Conservation (phyloP, 2,797 vertebrate species). For the Gouania willdenowi region DNA sequence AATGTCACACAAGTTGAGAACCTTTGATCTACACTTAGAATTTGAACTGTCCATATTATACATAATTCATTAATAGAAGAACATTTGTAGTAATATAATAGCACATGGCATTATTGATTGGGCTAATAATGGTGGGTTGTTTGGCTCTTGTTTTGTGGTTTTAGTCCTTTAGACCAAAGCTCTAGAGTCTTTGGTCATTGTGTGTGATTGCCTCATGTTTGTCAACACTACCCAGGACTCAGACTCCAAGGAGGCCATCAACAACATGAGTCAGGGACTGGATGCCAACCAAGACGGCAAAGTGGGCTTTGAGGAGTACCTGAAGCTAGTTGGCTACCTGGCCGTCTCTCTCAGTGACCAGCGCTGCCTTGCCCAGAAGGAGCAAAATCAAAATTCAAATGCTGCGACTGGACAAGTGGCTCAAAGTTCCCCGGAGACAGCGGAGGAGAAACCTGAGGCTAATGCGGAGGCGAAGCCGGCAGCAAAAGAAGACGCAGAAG, state of each 20-base stretch:
- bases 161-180: too few species aligned
- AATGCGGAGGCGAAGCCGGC: conserved; percentile 15
- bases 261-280: conserved; percentile 63
- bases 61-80: too few species aligned
- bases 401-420: conserved; percentile 32
- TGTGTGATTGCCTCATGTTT: conserved; percentile 12
- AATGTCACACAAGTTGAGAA: too few species aligned
- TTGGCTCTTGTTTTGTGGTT: too few species aligned
- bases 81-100: too few species aligned
- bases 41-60: too few species aligned
- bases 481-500: conserved; percentile 11
- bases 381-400: conserved; percentile 39
- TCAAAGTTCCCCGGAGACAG: conserved; percentile 18
- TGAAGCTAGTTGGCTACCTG: conserved; percentile 76
- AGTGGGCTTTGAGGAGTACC: conserved; percentile 76
- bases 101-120: too few species aligned
- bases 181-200: conserved; percentile 22
- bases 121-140: too few species aligned
- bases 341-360: conserved; percentile 64
- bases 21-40: too few species aligned
- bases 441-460: conserved; percentile 22
- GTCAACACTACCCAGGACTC: conserved; percentile 52
- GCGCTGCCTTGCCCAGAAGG: conserved; percentile 15
- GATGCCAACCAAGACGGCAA: conserved; percentile 72
- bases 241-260: conserved; percentile 68